Percentiles rank a stretch among this genome's conserved stretches.
phyloP scores from a whole-genome alignment of 2,113 vertebrate genomes.

The Raja brachyura region DNA sequence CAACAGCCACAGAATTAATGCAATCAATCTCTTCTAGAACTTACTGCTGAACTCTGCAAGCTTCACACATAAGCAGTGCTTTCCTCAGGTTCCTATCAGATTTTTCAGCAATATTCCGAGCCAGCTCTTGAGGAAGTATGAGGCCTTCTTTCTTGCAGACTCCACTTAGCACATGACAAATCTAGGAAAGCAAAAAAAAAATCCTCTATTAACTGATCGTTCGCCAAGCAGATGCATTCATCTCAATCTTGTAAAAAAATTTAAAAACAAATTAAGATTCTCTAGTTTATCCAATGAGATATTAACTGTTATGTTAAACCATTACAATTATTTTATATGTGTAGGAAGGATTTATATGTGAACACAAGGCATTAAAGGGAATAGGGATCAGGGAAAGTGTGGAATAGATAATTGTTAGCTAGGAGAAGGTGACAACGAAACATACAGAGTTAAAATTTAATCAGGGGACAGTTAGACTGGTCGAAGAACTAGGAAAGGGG shows the following conservation, averaged over 20 bases:
- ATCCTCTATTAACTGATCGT: not conserved
- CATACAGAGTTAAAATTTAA: too few relatives aligned
- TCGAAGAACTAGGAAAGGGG: too few relatives aligned
- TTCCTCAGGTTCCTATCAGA: conserved; percentile 89
- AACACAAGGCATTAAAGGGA: too few relatives aligned
- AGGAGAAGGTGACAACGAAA: too few relatives aligned
- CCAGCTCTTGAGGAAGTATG: conserved; percentile 75
- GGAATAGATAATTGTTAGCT: too few relatives aligned
- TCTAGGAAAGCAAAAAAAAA: conserved; percentile 53
- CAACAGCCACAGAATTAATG: not conserved
- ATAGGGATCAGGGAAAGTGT: too few relatives aligned
- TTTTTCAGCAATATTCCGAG: conserved; percentile 76
- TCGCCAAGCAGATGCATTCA: not conserved
- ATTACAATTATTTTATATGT: not conserved
- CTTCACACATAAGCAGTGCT: conserved; percentile 90
- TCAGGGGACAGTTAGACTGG: too few relatives aligned
- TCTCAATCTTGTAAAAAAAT: not conserved
- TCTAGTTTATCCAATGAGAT: not conserved
- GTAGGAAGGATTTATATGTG: too few relatives aligned
- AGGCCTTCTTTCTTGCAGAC: conserved; percentile 94
- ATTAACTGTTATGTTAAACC: not conserved
- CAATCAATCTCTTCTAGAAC: conserved; percentile 46
- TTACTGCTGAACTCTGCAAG: conserved; percentile 95
- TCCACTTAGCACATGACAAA: conserved; percentile 73
- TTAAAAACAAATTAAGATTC: not conserved